A percentile compares a stretch with the other conserved stretches of the same genome.
phyloP scores from a whole-genome alignment of 2,797 vertebrate genomes.

The Xiphophorus birchmanni region DNA sequence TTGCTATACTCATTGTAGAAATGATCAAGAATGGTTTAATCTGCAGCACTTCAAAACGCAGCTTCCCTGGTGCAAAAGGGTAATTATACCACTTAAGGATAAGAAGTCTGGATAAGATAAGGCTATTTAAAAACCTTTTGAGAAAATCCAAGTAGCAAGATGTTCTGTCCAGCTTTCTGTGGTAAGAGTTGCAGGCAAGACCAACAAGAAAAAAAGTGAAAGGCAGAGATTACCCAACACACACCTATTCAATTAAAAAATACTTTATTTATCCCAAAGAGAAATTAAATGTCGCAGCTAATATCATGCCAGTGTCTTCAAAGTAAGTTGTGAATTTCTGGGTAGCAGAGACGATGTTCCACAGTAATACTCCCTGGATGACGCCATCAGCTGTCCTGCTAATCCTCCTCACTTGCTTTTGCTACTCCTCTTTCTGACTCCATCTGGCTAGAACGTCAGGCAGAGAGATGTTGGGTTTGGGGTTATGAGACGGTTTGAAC shows the following conservation, averaged over 20 bases:
- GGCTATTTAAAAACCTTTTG: constrained; percentile 24
- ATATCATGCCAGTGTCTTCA: not conserved
- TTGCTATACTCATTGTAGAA: constrained; percentile 34
- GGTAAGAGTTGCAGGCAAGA: constrained; percentile 13
- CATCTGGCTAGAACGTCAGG: too few relatives aligned
- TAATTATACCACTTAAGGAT: constrained; percentile 26
- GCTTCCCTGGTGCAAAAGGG: constrained; percentile 15
- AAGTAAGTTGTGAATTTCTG: not conserved
- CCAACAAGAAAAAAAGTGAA: constrained; percentile 5
- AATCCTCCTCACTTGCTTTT: too few relatives aligned
- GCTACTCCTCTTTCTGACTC: too few relatives aligned
- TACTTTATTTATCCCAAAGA: not conserved
- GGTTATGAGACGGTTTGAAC: too few relatives aligned
- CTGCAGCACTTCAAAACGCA: constrained; percentile 8
- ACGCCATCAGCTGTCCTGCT: too few relatives aligned
- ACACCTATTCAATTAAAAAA: not conserved
- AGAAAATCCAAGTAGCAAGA: constrained; percentile 16
- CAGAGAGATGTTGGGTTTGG: too few relatives aligned
- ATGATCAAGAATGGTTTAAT: constrained; percentile 40
- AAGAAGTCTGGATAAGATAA: constrained; percentile 25
- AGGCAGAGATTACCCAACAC: not conserved
- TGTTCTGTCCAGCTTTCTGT: constrained; percentile 18
- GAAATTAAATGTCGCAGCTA: not conserved
- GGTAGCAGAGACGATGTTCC: too few relatives aligned
- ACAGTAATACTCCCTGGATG: too few relatives aligned